Percentiles rank a stretch among this genome's conserved stretches.
phyloP scores from a whole-genome alignment of 37 sponge, comb jelly and placozoan species.

The Diacarnus erythraeanus region DNA sequence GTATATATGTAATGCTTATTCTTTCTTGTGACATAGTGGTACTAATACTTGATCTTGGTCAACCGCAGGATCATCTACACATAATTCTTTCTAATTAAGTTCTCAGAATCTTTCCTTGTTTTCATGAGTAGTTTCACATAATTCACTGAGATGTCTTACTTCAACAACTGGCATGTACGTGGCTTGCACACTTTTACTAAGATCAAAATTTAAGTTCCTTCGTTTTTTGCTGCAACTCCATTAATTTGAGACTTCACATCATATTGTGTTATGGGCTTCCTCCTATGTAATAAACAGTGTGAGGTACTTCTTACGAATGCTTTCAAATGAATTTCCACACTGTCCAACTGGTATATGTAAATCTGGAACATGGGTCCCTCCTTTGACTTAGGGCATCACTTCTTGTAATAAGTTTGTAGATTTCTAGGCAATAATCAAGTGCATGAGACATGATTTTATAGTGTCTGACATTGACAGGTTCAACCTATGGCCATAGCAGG shows the following conservation, averaged over 20 bases:
- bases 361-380: background rate
- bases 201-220: background rate
- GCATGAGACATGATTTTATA: background rate
- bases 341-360: background rate
- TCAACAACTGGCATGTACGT: background rate
- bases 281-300: too few relatives aligned
- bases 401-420: background rate
- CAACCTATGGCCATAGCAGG: background rate
- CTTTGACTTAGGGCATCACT: background rate
- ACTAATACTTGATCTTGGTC: background rate
- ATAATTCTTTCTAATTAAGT: background rate
- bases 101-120: background rate
- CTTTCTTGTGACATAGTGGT: background rate
- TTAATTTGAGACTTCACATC: background rate
- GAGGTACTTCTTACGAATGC: too few relatives aligned
- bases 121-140: background rate
- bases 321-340: background rate
- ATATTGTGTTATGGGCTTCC: too few relatives aligned
- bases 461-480: background rate
- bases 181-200: background rate
- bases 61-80: background rate
- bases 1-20: too few relatives aligned
- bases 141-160: background rate
- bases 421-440: background rate
- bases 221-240: slow-evolving; percentile 1